Evolutionary conservation across 2,797 vertebrate genomes (phyloP), one percentile per base, ranked within the genome.

Genomic region (Poecile montanus): DNA sequence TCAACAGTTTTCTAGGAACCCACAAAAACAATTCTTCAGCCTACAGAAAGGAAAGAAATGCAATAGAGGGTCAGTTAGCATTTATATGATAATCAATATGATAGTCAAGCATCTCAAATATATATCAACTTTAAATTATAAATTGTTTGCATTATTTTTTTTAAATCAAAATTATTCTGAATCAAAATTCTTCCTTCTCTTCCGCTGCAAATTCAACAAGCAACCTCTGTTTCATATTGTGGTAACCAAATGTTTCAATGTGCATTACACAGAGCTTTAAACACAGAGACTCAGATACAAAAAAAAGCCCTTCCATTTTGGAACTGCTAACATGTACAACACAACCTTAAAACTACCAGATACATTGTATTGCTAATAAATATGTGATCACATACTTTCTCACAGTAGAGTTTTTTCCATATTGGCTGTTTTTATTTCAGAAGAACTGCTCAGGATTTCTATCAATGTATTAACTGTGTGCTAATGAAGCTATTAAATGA

Each of bases 21-120:
- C 99, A 99, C 67, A 99, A 98, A 96, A 99, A 99, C 61, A 99
- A 97, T 88, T 99, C 99, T 97, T 99, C 99, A 88, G 99, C 99
- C 99, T 99, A 72, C 30, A 89, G 61, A 83, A 91, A 93, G 45
- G 45, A 70, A 92, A 67, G 77, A 88, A 72, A 83, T 7, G 20
- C 40, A 79, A 74, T 0, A 90, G 20, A 86, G 21, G 36, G 34
- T 78, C 78, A 81, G 40, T 19, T 54, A 78, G 22, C 20, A 85
- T n/a, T 76, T 75, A 62, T 32, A 53, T 19, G 10, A 66, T 19
- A 58, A 34, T 34, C 34, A 34, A 34, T 34, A 34, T 34, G 34
- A 34, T 34, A 34, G 34, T 34, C 34, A 34, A 34, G 34, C 34
- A 34, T 57, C 44, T 75, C 48, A 91, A 63, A 76, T 26, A 72